These are phyloP conservation scores for Orthonevra nobilis DNA, from an alignment of 2,888 invertebrate species.

Conservation along the genomic window DNA sequence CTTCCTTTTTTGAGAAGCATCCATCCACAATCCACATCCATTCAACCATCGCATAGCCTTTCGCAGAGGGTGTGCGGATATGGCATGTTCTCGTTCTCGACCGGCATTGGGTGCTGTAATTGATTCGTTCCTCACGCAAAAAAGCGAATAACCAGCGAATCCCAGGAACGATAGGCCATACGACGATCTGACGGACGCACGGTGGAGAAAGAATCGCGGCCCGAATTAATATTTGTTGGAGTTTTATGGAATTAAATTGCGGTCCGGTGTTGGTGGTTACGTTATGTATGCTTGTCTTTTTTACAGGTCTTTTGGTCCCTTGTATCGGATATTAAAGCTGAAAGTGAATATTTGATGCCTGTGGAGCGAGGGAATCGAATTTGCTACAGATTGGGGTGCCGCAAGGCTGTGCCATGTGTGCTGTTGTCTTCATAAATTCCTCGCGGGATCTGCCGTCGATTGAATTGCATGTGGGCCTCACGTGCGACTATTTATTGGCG, in stretches of 20 bases:
- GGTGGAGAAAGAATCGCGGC: slow-evolving; percentile 21
- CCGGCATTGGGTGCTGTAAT: slow-evolving; percentile 55
- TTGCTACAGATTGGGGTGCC: slow-evolving; percentile 61
- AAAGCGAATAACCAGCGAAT: slow-evolving; percentile 55
- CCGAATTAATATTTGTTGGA: slow-evolving; percentile 65
- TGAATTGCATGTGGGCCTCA: slow-evolving; percentile 59
- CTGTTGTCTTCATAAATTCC: slow-evolving; percentile 66
- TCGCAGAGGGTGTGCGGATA: slow-evolving; percentile 17
- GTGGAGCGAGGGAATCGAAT: too few species aligned
- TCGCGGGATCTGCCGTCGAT: slow-evolving; percentile 19
- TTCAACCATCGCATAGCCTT: slow-evolving; percentile 21
- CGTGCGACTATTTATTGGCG: slow-evolving; percentile 62
- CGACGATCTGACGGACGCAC: slow-evolving; percentile 6
- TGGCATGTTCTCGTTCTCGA: slow-evolving; percentile 30
- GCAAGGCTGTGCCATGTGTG: slow-evolving; percentile 59
- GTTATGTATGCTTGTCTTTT: slow-evolving; percentile 28
- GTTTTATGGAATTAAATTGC: slow-evolving; percentile 69
- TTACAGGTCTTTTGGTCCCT: slow-evolving; percentile 8
- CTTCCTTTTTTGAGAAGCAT: slow-evolving; percentile 55
- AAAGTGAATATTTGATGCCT: slow-evolving; percentile 60
- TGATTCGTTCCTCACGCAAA: slow-evolving; percentile 67
- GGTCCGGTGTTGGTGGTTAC: slow-evolving; percentile 59
- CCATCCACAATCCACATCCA: slow-evolving; percentile 42
- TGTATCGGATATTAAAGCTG: slow-evolving; percentile 53
- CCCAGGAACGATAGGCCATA: background rate